Evolutionary conservation across 2,888 invertebrate species (phyloP), one percentile per base, ranked within the genome.

Genomic region (Nycteola revayana): DNA sequence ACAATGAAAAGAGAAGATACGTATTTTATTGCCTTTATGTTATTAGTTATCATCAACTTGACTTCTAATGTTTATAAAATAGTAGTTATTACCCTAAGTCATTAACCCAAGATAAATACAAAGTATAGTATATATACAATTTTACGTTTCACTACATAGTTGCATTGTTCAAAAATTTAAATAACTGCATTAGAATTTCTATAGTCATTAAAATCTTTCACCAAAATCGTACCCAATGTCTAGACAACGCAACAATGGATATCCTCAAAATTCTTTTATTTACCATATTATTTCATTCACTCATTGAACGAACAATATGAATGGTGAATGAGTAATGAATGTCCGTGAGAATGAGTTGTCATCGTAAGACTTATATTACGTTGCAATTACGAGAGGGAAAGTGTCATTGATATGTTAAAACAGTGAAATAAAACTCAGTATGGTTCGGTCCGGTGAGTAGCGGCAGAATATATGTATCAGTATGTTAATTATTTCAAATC

Each of bases 351-450:
- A 43, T 44, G 35, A n/a, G 5, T 28, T 18, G n/a, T 25, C 29
- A 25, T n/a, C 21, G 28, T 42, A 38, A 36, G 17, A 11, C 25
- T 28, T 10, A 28, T 43, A 49, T 65, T 65, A 59, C 56, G 58
- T 54, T 57, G 37, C 52, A 43, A 72, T 76, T 77, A 75, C 70
- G 66, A 61, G 47, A 47, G 75, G 54, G 84, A 83, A 83, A 83
- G 83, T 80, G 81, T 80, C 81, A 81, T 75, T 78, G 82, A 82
- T 83, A 82, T 77, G 76, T 73, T 71, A 73, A 71, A 68, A 69
- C 58, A 52, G 66, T 60, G 50, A 60, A 62, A 59, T 64, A 56
- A 61, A 65, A 37, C 52, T 54, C 53, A 49, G 39, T 41, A 42
- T 28, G 7, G 36, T 21, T 28, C 43, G 36, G 36, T 49, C 30